Percentiles rank a stretch among this genome's conserved stretches.
Evolutionary conservation across 2,797 vertebrate species (phyloP).

Genomic region (Malurus leucopterus): DNA sequence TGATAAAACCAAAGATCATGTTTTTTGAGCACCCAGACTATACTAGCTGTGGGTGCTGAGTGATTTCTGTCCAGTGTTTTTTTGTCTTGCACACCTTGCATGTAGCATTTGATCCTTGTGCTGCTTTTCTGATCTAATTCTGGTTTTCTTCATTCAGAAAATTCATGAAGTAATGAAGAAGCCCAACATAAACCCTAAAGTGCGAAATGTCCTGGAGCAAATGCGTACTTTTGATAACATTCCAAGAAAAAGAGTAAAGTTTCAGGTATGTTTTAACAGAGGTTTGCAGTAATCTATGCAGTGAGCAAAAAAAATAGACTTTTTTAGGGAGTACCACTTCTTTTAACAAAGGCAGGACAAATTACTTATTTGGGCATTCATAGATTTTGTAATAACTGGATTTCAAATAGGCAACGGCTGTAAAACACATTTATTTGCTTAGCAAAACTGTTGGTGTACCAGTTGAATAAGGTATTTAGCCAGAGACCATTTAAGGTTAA

Average conservation of each 20-base stretch:
- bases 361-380: not conserved
- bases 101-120: not conserved
- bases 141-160: constrained; percentile 71
- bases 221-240: constrained; percentile 87
- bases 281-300: not conserved
- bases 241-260: constrained; percentile 92
- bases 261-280: constrained; percentile 80
- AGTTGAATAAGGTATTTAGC: not conserved
- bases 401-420: not conserved
- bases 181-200: constrained; percentile 79
- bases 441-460: not conserved
- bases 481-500: not conserved
- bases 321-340: not conserved
- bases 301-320: not conserved
- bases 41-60: not conserved
- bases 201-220: constrained; percentile 84
- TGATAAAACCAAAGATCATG: not conserved
- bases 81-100: not conserved
- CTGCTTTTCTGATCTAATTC: not conserved
- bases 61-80: not conserved
- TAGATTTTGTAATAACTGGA: not conserved
- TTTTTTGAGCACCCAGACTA: not conserved
- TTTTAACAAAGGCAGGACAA: not conserved
- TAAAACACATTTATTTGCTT: not conserved
- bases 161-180: constrained; percentile 84